Percentiles rank a stretch among this genome's conserved stretches.
Conservation (phyloP, 2,888 invertebrate species). For the Tachina fera region DNA sequence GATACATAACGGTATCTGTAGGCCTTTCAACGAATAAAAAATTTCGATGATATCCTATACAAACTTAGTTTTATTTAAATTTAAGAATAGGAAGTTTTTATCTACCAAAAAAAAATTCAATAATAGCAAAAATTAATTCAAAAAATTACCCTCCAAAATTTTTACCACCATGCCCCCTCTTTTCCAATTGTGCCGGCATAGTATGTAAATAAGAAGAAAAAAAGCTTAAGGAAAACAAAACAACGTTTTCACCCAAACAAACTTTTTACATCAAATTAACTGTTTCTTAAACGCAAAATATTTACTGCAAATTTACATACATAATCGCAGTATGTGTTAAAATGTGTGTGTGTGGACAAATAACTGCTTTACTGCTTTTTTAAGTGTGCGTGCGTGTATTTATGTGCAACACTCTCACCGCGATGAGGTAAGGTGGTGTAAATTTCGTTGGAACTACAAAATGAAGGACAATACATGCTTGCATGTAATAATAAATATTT, state of each 20-base stretch:
- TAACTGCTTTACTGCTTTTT: neutral
- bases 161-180: too few relatives aligned
- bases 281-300: neutral
- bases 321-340: neutral
- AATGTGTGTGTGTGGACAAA: neutral
- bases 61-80: too few relatives aligned
- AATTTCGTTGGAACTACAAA: neutral
- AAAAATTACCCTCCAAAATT: too few relatives aligned
- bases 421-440: neutral
- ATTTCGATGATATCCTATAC: too few relatives aligned
- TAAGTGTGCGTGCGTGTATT: neutral
- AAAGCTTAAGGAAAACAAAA: neutral
- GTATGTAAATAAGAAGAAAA: neutral
- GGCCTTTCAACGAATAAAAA: too few relatives aligned
- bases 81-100: too few relatives aligned
- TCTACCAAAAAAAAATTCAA: too few relatives aligned
- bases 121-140: too few relatives aligned
- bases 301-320: neutral
- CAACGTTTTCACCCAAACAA: neutral
- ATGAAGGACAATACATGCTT: conserved; percentile 58
- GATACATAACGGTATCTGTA: too few relatives aligned
- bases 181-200: too few relatives aligned
- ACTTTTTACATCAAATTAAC: neutral
- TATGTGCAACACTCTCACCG: neutral
- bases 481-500: conserved; percentile 58